These are phyloP conservation scores for Sylvietta virens DNA, from an alignment of 2,113 vertebrate genomes.

Conservation along the genomic window DNA sequence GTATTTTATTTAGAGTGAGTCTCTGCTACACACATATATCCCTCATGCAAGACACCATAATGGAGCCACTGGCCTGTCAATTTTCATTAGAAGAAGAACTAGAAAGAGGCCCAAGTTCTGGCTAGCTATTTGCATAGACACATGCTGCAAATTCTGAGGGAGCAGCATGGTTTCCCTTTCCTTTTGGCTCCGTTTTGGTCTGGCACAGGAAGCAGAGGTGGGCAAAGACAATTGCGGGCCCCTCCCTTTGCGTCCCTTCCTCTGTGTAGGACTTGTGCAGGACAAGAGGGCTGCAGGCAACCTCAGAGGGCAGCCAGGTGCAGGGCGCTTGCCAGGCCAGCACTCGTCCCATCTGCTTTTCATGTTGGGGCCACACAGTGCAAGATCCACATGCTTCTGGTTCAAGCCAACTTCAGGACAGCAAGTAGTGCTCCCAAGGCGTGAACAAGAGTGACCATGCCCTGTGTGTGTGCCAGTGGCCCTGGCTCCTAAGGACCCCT, in stretches of 20 bases:
- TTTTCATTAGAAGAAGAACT: background rate
- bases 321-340: background rate
- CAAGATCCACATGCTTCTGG: accelerated
- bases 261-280: accelerated
- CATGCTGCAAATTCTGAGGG: background rate
- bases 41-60: background rate
- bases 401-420: background rate
- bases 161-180: background rate
- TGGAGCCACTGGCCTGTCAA: background rate
- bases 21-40: background rate
- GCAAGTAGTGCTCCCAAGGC: accelerated
- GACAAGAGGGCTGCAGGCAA: background rate
- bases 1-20: slow-evolving; percentile 9
- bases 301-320: background rate
- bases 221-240: background rate
- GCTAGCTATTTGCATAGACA: background rate
- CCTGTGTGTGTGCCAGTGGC: accelerated
- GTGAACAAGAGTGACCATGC: background rate
- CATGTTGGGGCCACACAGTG: background rate
- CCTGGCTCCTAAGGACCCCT: accelerated
- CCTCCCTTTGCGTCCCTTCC: background rate
- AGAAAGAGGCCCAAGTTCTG: background rate
- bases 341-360: background rate
- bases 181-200: background rate
- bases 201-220: background rate